Evolutionary conservation across 92 coral and sea anemone genomes (phyloP), one percentile per base, ranked within the genome.

Genomic region (Siderastrea siderea): DNA sequence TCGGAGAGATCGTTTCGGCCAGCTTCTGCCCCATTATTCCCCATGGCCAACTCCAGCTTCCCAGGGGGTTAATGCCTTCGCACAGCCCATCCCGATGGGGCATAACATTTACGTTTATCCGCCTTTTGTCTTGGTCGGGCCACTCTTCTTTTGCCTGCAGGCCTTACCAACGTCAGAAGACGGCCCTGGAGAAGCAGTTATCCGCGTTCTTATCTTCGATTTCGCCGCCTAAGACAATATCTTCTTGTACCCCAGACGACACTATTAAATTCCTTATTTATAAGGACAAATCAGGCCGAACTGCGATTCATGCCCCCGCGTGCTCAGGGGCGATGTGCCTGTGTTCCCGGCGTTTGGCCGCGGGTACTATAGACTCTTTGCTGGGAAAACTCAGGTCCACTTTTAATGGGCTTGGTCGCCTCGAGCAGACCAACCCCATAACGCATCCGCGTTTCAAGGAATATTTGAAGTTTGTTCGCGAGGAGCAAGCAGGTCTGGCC

Each of bases 121-220:
- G 10, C 78, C 85, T 26, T 86, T 79, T 69, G 61, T 78, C 9
- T 11, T 86, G 38, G 38, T 86, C 9, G 90, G 82, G 16, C 90
- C 83, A 12, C 57, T 90, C 57, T 50, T 76, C 63, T 19, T 38
- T 51, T 11, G 51, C 12, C 12, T 8, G 55, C 17, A 77, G 78
- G 45, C 90, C 88, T n/a, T 88, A 84, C 55, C 85, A 88, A 58
- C 84, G 87, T 48, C 95, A 92, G 75, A 92, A 84, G 72, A 70
- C 92, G 14, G 74, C 84, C 48, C 74, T 92, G 14, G 92, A 88
- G 82, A 70, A 43, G 69, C 77, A 85, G 47, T 59, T 91, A 47
- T 59, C 75, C 61, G 26, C 45, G 45, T 86, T 90, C 58, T 66
- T 90, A 9, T 71, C 71, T 1, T 62, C 85, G 4, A n/a, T 68